Base-by-base conservation (phyloP, 2,888 invertebrate species). In the Hedya salicella region DNA sequence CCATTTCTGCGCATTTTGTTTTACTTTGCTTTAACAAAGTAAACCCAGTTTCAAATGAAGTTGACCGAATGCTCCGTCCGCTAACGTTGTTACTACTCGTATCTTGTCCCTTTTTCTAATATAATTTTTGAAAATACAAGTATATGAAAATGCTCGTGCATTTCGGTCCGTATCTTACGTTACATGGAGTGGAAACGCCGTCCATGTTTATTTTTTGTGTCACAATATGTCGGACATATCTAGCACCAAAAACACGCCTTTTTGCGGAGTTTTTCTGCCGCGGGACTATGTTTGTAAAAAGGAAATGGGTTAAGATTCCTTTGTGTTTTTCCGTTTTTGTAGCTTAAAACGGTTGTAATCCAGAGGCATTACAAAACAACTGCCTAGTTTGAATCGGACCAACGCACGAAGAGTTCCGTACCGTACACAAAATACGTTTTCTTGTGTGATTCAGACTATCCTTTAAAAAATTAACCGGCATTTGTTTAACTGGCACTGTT, bases 301-400 rank as follows among this genome's bases (percentile, higher is more conserved):
- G 44, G 32, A 50, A 19, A 50, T 13, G 50, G 39, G 57, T 42
- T 25, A 36, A 39, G 21, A 46, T 52, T 25, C 16, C 21, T 52
- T 56, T 49, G 56, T 16, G 39, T 61, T 52, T 56, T 59, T 21
- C 32, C 40, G 16, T 59, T 63, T 36, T 44, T 39, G 59, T 65
- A 25, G 59, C 36, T 57, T 36, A 21, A 44, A 14, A 21, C 25
- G 21, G 21, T 40, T 42, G 21, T 44, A 17, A 5, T 46, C 39
- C 49, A 17, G 17, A 36, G 48, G 25, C 19, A 19, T n/a, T 50
- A 44, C n/a, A n/a, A n/a, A n/a, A n/a, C n/a, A n/a, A n/a, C n/a
- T n/a, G n/a, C n/a, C n/a, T n/a, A n/a, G n/a, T n/a, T n/a, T n/a
- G n/a, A n/a, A n/a, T n/a, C n/a, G n/a, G n/a, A n/a, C n/a, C n/a